A percentile compares a stretch with the other conserved stretches of the same genome.
phyloP scores from a whole-genome alignment of 2,888 invertebrate species.

The Spodoptera littoralis region DNA sequence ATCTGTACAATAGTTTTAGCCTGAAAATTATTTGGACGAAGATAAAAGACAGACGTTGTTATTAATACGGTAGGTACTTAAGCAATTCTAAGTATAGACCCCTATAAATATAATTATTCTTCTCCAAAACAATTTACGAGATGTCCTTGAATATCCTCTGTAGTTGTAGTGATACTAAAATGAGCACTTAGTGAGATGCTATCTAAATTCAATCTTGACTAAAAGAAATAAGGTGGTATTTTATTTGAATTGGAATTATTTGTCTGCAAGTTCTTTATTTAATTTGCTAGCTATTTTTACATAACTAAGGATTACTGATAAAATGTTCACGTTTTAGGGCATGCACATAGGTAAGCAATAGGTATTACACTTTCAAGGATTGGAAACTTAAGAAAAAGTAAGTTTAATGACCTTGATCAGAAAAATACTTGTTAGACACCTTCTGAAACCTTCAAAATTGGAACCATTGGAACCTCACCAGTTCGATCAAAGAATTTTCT shows the following conservation, averaged over 20 bases:
- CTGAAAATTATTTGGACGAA: slow-evolving; percentile 14
- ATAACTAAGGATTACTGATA: too few relatives aligned
- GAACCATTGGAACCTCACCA: too few relatives aligned
- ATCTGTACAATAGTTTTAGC: slow-evolving; percentile 6
- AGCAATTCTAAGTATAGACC: neutral
- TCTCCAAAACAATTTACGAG: slow-evolving; percentile 1
- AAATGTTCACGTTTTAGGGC: too few relatives aligned
- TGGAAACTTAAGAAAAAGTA: too few relatives aligned
- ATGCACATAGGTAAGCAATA: too few relatives aligned
- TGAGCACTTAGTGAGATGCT: slow-evolving; percentile 26
- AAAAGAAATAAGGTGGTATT: neutral
- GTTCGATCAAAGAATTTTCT: too few relatives aligned
- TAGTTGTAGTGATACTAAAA: slow-evolving; percentile 19
- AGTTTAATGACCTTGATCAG: too few relatives aligned
- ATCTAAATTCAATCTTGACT: slow-evolving; percentile 36
- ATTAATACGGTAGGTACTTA: neutral
- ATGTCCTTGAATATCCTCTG: slow-evolving; percentile 3
- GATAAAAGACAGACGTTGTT: slow-evolving; percentile 13
- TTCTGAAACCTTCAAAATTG: too few relatives aligned
- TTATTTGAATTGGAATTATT: slow-evolving; percentile 4
- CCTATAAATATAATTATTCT: neutral
- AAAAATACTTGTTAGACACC: too few relatives aligned
- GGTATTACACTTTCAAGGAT: too few relatives aligned
- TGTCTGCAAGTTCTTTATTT: too few relatives aligned
- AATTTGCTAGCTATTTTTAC: too few relatives aligned